Conservation (phyloP, 2,113 vertebrate genomes). For the Xyliphius kryptos region DNA sequence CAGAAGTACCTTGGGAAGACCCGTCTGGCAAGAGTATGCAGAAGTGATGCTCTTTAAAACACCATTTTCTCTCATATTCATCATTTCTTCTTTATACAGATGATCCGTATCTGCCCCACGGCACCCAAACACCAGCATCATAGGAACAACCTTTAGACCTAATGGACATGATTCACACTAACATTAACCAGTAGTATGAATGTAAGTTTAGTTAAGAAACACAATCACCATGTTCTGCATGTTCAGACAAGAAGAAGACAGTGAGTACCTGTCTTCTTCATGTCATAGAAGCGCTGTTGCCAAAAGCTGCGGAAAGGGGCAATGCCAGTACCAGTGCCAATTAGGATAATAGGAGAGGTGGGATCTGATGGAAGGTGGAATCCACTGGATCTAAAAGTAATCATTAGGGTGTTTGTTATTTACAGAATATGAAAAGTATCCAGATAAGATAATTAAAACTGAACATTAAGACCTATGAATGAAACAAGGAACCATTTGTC, state of each 20-base stretch:
- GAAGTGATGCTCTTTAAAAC: constrained; percentile 60
- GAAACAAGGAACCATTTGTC: constrained; percentile 67
- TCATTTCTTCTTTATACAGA: constrained; percentile 68
- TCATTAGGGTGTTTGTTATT: too few species aligned
- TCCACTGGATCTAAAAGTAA: constrained; percentile 49
- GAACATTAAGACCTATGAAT: constrained; percentile 61
- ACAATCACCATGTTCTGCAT: not conserved
- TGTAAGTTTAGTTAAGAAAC: too few species aligned
- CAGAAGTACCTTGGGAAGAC: constrained; percentile 61
- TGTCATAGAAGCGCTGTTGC: constrained; percentile 69
- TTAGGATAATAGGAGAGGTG: constrained; percentile 63
- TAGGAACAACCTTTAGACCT: constrained; percentile 43
- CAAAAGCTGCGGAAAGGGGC: constrained; percentile 74
- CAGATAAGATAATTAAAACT: not conserved
- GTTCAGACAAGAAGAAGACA: not conserved
- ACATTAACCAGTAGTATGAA: not conserved
- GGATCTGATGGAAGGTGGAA: constrained; percentile 73
- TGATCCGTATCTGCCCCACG: constrained; percentile 64
- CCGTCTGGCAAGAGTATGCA: constrained; percentile 72
- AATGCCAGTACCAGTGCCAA: constrained; percentile 71
- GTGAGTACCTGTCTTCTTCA: constrained; percentile 64
- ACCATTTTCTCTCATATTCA: constrained; percentile 63
- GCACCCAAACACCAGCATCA: constrained; percentile 75
- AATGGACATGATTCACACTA: not conserved
- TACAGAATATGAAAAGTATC: too few species aligned